Evolutionary conservation across 2,797 vertebrate species (phyloP).

Genomic region (Aulostomus chinensis): DNA sequence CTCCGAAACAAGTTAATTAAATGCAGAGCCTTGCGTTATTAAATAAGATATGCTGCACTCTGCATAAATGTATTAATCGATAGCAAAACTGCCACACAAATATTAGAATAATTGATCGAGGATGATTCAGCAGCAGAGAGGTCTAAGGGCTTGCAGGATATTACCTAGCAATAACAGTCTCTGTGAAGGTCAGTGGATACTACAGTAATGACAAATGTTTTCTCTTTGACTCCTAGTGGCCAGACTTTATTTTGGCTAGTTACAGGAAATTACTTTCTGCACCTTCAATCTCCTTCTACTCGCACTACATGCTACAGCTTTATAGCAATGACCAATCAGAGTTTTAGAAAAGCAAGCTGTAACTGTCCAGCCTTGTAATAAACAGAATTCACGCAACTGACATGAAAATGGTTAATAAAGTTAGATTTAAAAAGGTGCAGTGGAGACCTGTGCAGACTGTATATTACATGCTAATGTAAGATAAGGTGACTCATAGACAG

Average conservation of each 20-base stretch:
- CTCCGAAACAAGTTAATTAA: conserved; percentile 64
- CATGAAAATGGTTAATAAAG: conserved; percentile 51
- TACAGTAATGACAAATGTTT: conserved; percentile 69
- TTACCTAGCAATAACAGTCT: conserved; percentile 61
- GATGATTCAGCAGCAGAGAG: conserved; percentile 71
- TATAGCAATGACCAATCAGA: conserved; percentile 61
- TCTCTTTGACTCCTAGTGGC: conserved; percentile 59
- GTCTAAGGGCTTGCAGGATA: conserved; percentile 56
- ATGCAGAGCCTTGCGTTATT: conserved; percentile 67
- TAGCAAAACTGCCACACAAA: conserved; percentile 72
- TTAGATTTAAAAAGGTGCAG: conserved; percentile 23
- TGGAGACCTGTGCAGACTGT: conserved; percentile 14
- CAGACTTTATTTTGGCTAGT: conserved; percentile 72
- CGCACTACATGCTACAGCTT: conserved; percentile 50
- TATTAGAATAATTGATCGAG: conserved; percentile 77
- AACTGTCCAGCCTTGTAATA: conserved; percentile 57
- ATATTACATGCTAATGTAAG: conserved; percentile 26
- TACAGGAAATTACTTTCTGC: conserved; percentile 70
- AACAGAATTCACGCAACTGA: conserved; percentile 61
- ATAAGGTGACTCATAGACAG: conserved; percentile 10
- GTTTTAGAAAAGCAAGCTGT: conserved; percentile 64
- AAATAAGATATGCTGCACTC: conserved; percentile 73
- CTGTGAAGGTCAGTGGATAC: conserved; percentile 70
- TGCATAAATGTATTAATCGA: conserved; percentile 75
- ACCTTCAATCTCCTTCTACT: conserved; percentile 61